phyloP scores from a whole-genome alignment of 2,113 vertebrate species.

The Pantherophis guttatus region DNA sequence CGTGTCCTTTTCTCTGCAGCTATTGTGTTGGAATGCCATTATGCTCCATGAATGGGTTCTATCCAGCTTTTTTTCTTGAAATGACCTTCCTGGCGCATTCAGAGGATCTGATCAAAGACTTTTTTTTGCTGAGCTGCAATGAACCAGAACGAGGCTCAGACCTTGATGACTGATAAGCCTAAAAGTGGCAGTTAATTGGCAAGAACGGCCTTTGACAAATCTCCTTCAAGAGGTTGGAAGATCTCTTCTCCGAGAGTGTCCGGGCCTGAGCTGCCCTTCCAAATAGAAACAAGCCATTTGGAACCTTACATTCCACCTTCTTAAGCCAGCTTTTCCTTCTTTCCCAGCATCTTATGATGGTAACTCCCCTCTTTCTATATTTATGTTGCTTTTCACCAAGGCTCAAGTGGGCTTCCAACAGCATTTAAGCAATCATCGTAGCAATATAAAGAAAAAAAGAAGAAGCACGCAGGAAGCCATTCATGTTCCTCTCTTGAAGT shows the following conservation, averaged over 20 bases:
- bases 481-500: not conserved
- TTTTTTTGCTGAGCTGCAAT: conserved; percentile 47
- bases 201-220: conserved; percentile 13
- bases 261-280: conserved; percentile 36
- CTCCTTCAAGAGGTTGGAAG: conserved; percentile 15
- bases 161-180: conserved; percentile 39
- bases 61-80: conserved; percentile 21
- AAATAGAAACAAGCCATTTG: not conserved
- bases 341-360: not conserved
- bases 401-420: not conserved
- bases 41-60: not conserved
- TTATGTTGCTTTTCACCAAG: not conserved
- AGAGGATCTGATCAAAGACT: conserved; percentile 41
- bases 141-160: conserved; percentile 37
- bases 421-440: not conserved
- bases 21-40: not conserved
- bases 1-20: not conserved
- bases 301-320: not conserved
- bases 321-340: not conserved
- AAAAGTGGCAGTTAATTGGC: conserved; percentile 39
- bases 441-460: not conserved
- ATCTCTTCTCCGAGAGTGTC: conserved; percentile 17
- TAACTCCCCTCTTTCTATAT: not conserved
- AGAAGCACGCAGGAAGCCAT: not conserved
- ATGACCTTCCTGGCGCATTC: conserved; percentile 41